Base-by-base conservation (phyloP, 2,797 vertebrate genomes). In the Microtus agrestis region DNA sequence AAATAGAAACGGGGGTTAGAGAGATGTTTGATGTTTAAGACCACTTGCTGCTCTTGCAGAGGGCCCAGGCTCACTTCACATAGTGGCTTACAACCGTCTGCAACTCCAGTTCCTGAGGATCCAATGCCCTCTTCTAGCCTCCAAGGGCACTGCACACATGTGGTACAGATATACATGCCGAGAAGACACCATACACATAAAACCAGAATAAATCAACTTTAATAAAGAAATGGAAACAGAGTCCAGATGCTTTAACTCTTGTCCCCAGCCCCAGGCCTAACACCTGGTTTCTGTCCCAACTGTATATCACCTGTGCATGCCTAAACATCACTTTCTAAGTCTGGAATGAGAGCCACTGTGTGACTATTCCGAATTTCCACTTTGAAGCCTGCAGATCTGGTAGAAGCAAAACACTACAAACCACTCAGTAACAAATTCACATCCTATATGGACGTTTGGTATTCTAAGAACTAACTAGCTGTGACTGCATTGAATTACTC, bases 381-480 rank as follows among this genome's bases (percentile, higher is more conserved):
- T 81, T 67, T 86, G 46, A 78, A 87, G 76, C 7, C 46, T 51
- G 54, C 23, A 79, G 73, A 37, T 73, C 19, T 85, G 43, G 54
- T 13, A 77, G 69, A 76, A 63, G 37, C 23, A 29, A 88, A 91
- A 14, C 31, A 71, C 29, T n/a, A 25, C 43, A 31, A 31, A n/a
- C 61, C 34, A 43, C 91, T 76, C 79, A 81, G 34, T 80, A 73
- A 43, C 65, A 91, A 86, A 6, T 37, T 31, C 25, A 29, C 23
- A 63, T 71, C 40, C 25, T 31, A 5, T 43, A 71, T 48, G n/a
- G 34, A 12, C 6, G 56, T 73, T 43, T 87, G 34, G 37, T 8
- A 63, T 43, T 13, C 78, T 43, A 76, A 23, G 46, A 84, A 85
- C 19, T 89, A 96, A 77, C 81, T 23, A 93, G 21, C 59, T 90